Base-by-base conservation (phyloP, 2,797 vertebrate genomes). In the Lophius americanus region DNA sequence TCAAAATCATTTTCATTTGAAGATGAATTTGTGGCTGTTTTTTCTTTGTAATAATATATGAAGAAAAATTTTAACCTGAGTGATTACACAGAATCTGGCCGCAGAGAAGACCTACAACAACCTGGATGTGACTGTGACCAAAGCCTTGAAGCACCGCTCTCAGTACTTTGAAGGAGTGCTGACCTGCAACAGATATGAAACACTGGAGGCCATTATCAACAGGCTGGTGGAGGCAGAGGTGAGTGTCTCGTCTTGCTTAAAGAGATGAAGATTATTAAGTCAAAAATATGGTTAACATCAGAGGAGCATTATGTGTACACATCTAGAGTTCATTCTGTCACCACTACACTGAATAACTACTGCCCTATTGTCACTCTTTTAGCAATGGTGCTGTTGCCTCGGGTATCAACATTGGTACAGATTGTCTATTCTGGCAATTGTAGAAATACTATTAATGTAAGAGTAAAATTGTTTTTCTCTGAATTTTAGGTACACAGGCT, bases 101-200 rank as follows among this genome's bases (percentile, higher is more conserved):
- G 98, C 98, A 3, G 98, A 99, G 88, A 99, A 99, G 85, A 99
- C 96, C 0, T 99, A 99, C 89, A 99, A 99, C 91, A 99, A 99
- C 90, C 90, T 99, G 91, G 98, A 99, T 0, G 86, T 99, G 77
- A 98, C 97, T 0, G 97, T 99, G 88, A 99, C 98, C 3, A 96
- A 97, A 93, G 97, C 97, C 2, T 84, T 99, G 66, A 93, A 96
- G 86, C 98, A 99, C 78, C 96, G 97, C 72, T 99, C 98, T 1
- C 98, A 99, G 88, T 96, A 97, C 89, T 99, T 99, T 58, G 98
- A 99, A 90, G 97, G 97, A 1, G 97, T 99, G 43, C 93, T 98
- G 74, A 99, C 96, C 62, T 99, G 98, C 76, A 88, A 96, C 89
- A 92, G 93, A 33, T 92, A 94, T 0, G 98, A 99, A 76, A 96